Percentiles rank a stretch among this genome's conserved stretches.
Conservation (phyloP, 2,888 invertebrate species). For the Brenthis hecate region DNA sequence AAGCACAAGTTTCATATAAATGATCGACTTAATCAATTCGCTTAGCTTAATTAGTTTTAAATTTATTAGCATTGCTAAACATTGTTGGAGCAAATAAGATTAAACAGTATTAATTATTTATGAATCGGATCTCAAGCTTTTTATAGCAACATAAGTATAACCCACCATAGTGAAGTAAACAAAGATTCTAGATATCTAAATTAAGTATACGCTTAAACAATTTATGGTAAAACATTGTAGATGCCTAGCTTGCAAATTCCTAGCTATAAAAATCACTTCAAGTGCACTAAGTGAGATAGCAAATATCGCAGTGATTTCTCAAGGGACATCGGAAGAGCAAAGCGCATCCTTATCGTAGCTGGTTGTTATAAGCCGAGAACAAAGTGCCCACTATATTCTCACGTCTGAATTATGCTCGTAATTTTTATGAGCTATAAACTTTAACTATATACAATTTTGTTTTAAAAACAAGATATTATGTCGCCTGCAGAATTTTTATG, state of each 20-base stretch:
- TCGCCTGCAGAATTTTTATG: conserved; percentile 25
- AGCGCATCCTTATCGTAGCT: conserved; percentile 57
- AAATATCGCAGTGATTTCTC: conserved; percentile 68
- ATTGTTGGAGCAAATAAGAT: not conserved
- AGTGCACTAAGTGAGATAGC: conserved; percentile 60
- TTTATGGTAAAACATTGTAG: conserved; percentile 25
- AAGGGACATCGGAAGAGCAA: conserved; percentile 59
- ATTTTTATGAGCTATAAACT: conserved; percentile 43
- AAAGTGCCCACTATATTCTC: conserved; percentile 40
- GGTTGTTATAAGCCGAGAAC: conserved; percentile 45
- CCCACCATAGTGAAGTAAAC: not conserved
- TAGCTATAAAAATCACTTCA: conserved; percentile 61
- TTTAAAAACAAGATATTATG: conserved; percentile 45
- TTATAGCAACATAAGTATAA: not conserved
- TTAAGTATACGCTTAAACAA: conserved; percentile 24
- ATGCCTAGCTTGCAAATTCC: conserved; percentile 29
- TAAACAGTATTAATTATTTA: not conserved
- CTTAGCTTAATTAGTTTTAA: conserved; percentile 34
- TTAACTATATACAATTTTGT: conserved; percentile 31
- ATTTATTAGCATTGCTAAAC: conserved; percentile 9
- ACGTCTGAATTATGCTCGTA: conserved; percentile 48
- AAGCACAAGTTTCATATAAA: conserved; percentile 23
- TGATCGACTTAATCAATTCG: conserved; percentile 33
- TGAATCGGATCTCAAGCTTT: too few species aligned
- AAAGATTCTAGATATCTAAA: conserved; percentile 25